Evolutionary conservation across 2,113 vertebrate species (phyloP), one percentile per base, ranked within the genome.

Genomic region (Buteo buteo): DNA sequence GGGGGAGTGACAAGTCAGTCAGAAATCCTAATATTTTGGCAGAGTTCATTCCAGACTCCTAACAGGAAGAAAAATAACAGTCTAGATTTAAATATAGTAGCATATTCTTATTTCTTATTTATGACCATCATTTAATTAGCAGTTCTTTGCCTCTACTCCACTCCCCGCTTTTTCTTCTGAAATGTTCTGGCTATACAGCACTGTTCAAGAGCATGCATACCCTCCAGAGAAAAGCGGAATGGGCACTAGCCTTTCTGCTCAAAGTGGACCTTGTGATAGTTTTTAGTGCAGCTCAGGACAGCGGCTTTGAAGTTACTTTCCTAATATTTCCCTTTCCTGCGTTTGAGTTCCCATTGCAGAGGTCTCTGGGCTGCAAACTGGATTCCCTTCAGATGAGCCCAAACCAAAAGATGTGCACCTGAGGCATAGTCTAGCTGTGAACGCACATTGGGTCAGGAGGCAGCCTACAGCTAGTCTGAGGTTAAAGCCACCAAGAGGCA

Each of bases 21-120:
- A 96, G 57, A 91, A 92, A 86, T 91, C 72, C 72, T 76, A 92
- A 79, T 78, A 81, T 91, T 94, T 91, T 88, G 73, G n/a, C 78
- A 82, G 61, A 82, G 36, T 69, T 94, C 70, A 62, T 80, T 94
- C 49, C 87, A 94, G 66, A 72, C 28, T 90, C 82, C n/a, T 83
- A 77, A 65, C 24, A 58, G 82, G 49, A 87, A 81, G 34, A 81
- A 95, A 88, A 85, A 72, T 31, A 91, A 55, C n/a, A 81, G 28
- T 69, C 49, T 72, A 76, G 31, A 71, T 86, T 86, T 83, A 92
- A 94, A 92, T 86, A 84, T 40, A 74, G 77, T 44, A 40, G 21
- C 24, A 19, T 57, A 42, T 58, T 89, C 64, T 71, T 87, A 96
- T 91, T 92, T 85, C 64, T 71, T 87, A 96, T 91, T 92, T 87